These are phyloP conservation scores for Eupithecia vulgata DNA, from an alignment of 2,888 invertebrate genomes.

Conservation along the genomic window DNA sequence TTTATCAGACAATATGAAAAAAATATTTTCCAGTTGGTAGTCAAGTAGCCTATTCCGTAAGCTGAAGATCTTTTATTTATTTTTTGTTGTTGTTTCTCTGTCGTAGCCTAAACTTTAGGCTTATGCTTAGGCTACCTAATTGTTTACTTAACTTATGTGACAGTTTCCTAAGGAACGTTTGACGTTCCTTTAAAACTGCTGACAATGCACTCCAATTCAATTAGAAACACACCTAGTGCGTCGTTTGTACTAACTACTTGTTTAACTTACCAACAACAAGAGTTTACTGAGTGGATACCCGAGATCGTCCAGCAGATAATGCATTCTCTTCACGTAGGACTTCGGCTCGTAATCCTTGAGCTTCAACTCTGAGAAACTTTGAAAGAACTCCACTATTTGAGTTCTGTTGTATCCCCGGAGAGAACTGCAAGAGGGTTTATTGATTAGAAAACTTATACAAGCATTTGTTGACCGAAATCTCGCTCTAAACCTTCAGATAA, in stretches of 20 bases:
- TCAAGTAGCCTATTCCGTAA: too few relatives aligned
- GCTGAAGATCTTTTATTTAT: too few relatives aligned
- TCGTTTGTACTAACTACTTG: not conserved
- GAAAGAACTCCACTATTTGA: slow-evolving; percentile 62
- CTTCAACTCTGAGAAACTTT: slow-evolving; percentile 57
- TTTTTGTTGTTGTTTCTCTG: too few relatives aligned
- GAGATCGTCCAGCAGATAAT: slow-evolving; percentile 60
- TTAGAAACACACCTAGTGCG: not conserved
- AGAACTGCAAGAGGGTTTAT: slow-evolving; percentile 45
- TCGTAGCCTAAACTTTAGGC: too few relatives aligned
- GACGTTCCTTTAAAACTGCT: too few relatives aligned
- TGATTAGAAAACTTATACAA: slow-evolving; percentile 3
- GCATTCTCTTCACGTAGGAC: slow-evolving; percentile 62
- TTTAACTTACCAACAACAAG: slow-evolving; percentile 53
- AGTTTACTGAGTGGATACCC: slow-evolving; percentile 57
- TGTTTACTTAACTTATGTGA: too few relatives aligned
- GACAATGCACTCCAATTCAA: not conserved
- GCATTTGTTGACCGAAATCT: not conserved
- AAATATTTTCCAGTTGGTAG: too few relatives aligned
- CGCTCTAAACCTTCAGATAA: not conserved
- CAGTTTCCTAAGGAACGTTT: not conserved
- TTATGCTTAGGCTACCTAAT: too few relatives aligned
- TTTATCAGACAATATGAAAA: too few relatives aligned
- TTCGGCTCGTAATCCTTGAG: slow-evolving; percentile 49
- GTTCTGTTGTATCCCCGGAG: slow-evolving; percentile 59